These are phyloP conservation scores for Artibeus lituratus DNA, from an alignment of 2,797 vertebrate species.

Conservation along the genomic window DNA sequence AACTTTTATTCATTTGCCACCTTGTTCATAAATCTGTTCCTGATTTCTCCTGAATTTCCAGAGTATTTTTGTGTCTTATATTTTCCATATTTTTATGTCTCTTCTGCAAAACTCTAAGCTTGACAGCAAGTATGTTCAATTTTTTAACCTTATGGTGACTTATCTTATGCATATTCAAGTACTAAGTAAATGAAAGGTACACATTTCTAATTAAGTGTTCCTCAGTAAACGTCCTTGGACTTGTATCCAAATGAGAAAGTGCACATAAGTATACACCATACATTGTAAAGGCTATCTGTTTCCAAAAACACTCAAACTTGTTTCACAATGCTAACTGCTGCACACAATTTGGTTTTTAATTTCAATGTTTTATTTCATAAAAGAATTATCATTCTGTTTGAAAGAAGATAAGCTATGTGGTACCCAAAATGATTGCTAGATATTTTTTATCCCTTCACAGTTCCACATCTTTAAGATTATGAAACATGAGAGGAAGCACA, in stretches of 20 bases:
- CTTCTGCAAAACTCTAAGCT: not conserved
- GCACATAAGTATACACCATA: not conserved
- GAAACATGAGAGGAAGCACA: not conserved
- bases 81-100: constrained; percentile 16
- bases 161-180: not conserved
- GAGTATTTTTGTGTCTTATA: not conserved
- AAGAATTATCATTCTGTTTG: not conserved
- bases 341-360: not conserved
- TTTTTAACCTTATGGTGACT: not conserved
- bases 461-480: not conserved
- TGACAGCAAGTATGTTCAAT: not conserved
- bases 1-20: not conserved
- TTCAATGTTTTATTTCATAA: constrained; percentile 7
- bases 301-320: not conserved
- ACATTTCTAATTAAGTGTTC: not conserved
- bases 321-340: not conserved
- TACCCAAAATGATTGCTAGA: not conserved
- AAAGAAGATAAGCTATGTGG: not conserved
- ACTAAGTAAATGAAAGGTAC: not conserved
- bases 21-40: not conserved
- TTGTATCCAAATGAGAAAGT: not conserved
- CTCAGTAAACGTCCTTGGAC: not conserved
- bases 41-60: not conserved
- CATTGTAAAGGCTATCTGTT: not conserved
- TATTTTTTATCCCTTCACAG: not conserved